Evolutionary conservation across 2,888 invertebrate species (phyloP).

Genomic region (Heliconius hortense): DNA sequence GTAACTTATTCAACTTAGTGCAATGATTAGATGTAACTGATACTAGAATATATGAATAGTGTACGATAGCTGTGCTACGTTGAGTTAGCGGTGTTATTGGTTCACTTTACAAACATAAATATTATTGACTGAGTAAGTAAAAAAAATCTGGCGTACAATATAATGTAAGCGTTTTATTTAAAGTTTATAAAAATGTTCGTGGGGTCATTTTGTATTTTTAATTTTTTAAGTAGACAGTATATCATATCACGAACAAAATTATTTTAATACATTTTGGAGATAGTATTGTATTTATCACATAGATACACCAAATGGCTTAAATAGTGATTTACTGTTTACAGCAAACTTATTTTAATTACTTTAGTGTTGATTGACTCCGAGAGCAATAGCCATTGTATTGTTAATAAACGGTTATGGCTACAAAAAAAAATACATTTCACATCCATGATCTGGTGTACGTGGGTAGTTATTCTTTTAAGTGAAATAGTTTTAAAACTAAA

Average conservation of each 20-base stretch:
- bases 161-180: constrained; percentile 65
- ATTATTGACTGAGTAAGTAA: constrained; percentile 71
- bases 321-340: constrained; percentile 3
- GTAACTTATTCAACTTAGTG: constrained; percentile 81
- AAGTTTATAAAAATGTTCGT: constrained; percentile 44
- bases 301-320: not conserved
- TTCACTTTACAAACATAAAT: constrained; percentile 68
- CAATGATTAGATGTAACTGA: constrained; percentile 79
- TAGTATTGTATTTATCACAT: not conserved
- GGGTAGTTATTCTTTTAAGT: constrained; percentile 70
- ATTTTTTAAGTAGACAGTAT: not conserved
- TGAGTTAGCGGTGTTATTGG: constrained; percentile 67
- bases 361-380: constrained; percentile 11
- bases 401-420: constrained; percentile 43
- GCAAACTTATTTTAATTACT: constrained; percentile 7
- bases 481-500: constrained; percentile 72
- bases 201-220: constrained; percentile 12
- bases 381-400: constrained; percentile 26
- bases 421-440: constrained; percentile 54
- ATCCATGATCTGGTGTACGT: constrained; percentile 66
- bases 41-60: constrained; percentile 66
- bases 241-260: not conserved
- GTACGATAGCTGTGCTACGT: constrained; percentile 67
- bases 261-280: not conserved
- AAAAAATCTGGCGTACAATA: constrained; percentile 67